Base-by-base conservation (phyloP, 2,797 vertebrate genomes). In the Manis javanica region DNA sequence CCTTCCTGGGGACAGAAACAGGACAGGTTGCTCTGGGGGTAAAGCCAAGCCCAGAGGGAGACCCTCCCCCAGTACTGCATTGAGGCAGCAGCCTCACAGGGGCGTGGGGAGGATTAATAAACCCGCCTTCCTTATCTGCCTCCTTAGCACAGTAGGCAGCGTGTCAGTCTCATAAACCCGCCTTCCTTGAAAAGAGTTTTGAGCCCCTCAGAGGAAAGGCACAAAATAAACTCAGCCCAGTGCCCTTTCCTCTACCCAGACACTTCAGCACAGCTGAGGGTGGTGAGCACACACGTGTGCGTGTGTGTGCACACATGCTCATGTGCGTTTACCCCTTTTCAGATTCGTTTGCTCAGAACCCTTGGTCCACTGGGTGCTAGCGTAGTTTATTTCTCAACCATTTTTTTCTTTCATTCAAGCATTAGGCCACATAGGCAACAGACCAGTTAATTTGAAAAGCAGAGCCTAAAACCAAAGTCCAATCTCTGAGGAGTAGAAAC, bases 391-490 rank as follows among this genome's bases (percentile, higher is more conserved):
- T 92, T 75, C 29, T 87, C 53, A 63, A 72, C 94, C 23, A 53
- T 21, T 13, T 63, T 49, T 53, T 75, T 86, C 46, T 51, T 77
- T 55, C 71, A 63, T 39, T 77, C 39, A 75, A 69, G 24, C 68
- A 37, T 86, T 68, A 68, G 75, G n/a, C 29, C n/a, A 87, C 74
- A 16, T 6, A 74, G 72, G 26, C 83, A 68, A 29, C 16, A 92
- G 55, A 86, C 5, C 24, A 71, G 75, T 69, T 81, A 86, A 46
- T 72, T 91, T 53, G 37, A 64, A 94, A 88, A 94, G 31, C 19
- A 86, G 57, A 94, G 51, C 10, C 21, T 68, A 88, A 94, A 95
- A 69, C 42, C 53, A 23, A 88, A 91, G n/a, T 81, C 61, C 7
- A 81, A 0, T 75, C 12, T 75, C 18, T 71, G 46, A 39, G 29